Percentiles rank a stretch among this genome's conserved stretches.
phyloP scores from a whole-genome alignment of 2,888 invertebrate genomes.

The Caenorhabditis imperialis region DNA sequence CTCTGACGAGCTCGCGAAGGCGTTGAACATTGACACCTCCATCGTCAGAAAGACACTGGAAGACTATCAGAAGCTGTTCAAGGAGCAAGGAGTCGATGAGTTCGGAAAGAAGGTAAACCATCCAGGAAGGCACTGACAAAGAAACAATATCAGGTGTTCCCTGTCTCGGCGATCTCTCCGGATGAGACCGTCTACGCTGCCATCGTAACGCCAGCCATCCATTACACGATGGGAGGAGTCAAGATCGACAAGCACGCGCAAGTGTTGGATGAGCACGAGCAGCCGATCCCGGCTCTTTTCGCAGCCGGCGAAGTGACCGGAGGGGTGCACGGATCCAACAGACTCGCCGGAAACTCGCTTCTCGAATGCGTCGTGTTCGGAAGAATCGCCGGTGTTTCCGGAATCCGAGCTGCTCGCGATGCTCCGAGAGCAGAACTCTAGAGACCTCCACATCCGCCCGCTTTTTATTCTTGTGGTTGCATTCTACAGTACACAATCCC shows the following conservation, averaged over 20 bases:
- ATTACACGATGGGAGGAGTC: constrained; percentile 78
- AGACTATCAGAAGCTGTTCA: constrained; percentile 66
- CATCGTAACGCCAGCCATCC: constrained; percentile 73
- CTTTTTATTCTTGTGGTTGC: constrained; percentile 9
- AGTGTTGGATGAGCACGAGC: constrained; percentile 71
- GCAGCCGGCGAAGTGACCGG: constrained; percentile 78
- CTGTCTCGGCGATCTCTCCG: constrained; percentile 49
- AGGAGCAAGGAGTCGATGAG: constrained; percentile 34
- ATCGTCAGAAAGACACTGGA: constrained; percentile 63
- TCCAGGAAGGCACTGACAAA: too few species aligned
- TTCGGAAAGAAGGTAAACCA: constrained; percentile 45
- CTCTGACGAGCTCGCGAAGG: constrained; percentile 64
- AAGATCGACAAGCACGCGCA: constrained; percentile 71
- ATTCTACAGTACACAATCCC: constrained; percentile 39
- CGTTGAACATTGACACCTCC: constrained; percentile 54
- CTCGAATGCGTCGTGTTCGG: constrained; percentile 78
- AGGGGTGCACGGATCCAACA: constrained; percentile 77
- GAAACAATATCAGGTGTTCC: constrained; percentile 53
- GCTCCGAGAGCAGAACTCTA: constrained; percentile 21
- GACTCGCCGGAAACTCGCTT: constrained; percentile 78
- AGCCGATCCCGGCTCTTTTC: constrained; percentile 73
- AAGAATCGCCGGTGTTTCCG: constrained; percentile 72
- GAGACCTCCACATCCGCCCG: background rate
- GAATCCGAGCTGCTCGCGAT: constrained; percentile 1
- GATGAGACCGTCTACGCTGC: constrained; percentile 74